phyloP scores from a whole-genome alignment of 2,113 vertebrate genomes.

The Nyctibius bracteatus region DNA sequence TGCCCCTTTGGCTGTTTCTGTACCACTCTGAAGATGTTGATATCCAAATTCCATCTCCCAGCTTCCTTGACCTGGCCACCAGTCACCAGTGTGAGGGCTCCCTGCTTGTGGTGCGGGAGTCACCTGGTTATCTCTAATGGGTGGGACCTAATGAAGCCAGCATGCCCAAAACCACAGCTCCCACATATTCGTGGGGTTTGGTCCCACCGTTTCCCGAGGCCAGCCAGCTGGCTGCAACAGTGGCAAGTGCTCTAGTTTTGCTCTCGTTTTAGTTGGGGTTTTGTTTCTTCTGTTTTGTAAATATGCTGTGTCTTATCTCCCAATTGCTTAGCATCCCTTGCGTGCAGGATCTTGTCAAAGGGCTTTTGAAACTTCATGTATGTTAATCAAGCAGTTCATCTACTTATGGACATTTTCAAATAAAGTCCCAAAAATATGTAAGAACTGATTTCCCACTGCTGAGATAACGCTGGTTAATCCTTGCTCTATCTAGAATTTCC shows the following conservation, averaged over 20 bases:
- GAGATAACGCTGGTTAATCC: background rate
- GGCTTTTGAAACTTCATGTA: background rate
- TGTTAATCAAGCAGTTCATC: background rate
- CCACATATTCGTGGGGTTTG: rapidly evolving
- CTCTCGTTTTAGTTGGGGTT: background rate
- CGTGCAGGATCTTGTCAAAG: background rate
- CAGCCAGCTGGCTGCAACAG: background rate
- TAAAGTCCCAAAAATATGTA: background rate
- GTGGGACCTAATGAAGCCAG: background rate
- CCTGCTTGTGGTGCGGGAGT: background rate
- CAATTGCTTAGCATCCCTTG: background rate
- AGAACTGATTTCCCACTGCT: background rate
- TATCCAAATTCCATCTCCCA: background rate
- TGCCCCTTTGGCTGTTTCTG: background rate
- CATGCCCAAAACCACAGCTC: background rate
- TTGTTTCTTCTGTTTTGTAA: background rate
- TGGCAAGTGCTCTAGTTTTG: background rate
- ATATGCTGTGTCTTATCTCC: background rate
- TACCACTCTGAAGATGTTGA: background rate
- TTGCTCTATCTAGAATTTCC: background rate
- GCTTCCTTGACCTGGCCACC: background rate
- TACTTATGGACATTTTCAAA: background rate
- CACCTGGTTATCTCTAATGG: background rate
- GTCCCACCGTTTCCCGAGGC: background rate
- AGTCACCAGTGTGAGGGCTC: background rate